Conservation (phyloP, 2,888 invertebrate species). For the Vesta saturnalis region DNA sequence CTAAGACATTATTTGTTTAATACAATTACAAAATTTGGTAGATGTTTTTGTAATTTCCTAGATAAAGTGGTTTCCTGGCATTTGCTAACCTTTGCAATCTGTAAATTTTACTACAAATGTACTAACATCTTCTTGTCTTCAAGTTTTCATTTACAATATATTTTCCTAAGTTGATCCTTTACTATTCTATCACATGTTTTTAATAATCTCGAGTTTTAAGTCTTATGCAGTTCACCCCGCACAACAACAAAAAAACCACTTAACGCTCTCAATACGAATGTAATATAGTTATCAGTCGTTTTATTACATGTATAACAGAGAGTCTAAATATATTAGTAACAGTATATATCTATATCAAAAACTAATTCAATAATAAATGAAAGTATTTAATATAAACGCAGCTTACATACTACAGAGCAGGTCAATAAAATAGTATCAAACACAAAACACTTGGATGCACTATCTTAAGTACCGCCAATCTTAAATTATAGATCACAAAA, state of each 20-base stretch:
- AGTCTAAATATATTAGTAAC: constrained; percentile 26
- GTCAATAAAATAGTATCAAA: constrained; percentile 17
- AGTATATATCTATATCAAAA: constrained; percentile 10
- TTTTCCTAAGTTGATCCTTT: constrained; percentile 13
- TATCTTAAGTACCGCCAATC: constrained; percentile 28
- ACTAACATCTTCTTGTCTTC: not conserved
- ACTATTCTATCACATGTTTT: constrained; percentile 17
- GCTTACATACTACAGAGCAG: constrained; percentile 13
- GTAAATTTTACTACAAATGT: constrained; percentile 6
- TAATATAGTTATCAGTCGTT: constrained; percentile 27
- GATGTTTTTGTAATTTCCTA: not conserved
- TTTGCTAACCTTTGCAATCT: not conserved
- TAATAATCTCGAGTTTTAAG: constrained; percentile 6
- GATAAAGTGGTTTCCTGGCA: constrained; percentile 12
- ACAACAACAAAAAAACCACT: constrained; percentile 15
- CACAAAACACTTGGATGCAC: constrained; percentile 28
- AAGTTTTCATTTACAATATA: not conserved
- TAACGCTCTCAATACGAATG: constrained; percentile 14
- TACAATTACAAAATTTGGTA: constrained; percentile 10
- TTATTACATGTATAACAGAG: constrained; percentile 23
- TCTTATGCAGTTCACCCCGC: constrained; percentile 3
- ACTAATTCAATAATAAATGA: constrained; percentile 7
- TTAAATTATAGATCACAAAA: constrained; percentile 34
- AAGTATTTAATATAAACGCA: constrained; percentile 12
- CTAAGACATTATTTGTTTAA: constrained; percentile 4